Evolutionary conservation across 2,113 vertebrate genomes (phyloP).

Genomic region (Strigops habroptila): DNA sequence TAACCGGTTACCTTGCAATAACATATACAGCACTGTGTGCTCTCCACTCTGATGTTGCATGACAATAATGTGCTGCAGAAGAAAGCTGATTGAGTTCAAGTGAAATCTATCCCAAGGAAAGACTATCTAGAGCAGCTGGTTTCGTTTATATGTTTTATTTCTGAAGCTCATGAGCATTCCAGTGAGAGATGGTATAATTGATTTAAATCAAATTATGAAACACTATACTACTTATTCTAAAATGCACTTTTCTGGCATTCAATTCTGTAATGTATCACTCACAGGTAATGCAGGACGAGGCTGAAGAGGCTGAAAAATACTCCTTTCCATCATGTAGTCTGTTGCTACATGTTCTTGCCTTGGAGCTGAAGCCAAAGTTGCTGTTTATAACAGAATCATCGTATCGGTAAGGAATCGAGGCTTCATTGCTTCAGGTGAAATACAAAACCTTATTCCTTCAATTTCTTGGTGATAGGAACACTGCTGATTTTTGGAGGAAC

Average conservation of each 20-base stretch:
- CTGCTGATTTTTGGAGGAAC: slow-evolving; percentile 18
- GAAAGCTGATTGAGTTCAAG: slow-evolving; percentile 65
- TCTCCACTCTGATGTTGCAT: slow-evolving; percentile 52
- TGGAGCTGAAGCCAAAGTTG: neutral
- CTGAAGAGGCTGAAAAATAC: neutral
- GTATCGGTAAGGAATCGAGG: neutral
- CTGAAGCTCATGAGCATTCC: slow-evolving; percentile 79
- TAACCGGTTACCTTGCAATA: slow-evolving; percentile 53
- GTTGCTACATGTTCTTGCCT: neutral
- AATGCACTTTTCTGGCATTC: slow-evolving; percentile 70
- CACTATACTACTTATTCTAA: slow-evolving; percentile 74
- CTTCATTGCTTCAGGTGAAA: slow-evolving; percentile 13
- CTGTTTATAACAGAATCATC: neutral
- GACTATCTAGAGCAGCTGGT: slow-evolving; percentile 78
- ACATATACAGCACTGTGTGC: slow-evolving; percentile 36
- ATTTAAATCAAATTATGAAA: slow-evolving; percentile 86
- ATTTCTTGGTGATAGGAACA: neutral
- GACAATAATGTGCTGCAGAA: slow-evolving; percentile 64
- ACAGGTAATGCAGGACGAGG: slow-evolving; percentile 66
- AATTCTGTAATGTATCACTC: slow-evolving; percentile 60
- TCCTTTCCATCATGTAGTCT: neutral
- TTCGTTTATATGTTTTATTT: slow-evolving; percentile 80
- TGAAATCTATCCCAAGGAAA: slow-evolving; percentile 74
- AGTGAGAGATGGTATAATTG: slow-evolving; percentile 82
- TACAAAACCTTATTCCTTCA: neutral